phyloP scores from a whole-genome alignment of 2,888 invertebrate species.

The Taphrorychus bicolor region DNA sequence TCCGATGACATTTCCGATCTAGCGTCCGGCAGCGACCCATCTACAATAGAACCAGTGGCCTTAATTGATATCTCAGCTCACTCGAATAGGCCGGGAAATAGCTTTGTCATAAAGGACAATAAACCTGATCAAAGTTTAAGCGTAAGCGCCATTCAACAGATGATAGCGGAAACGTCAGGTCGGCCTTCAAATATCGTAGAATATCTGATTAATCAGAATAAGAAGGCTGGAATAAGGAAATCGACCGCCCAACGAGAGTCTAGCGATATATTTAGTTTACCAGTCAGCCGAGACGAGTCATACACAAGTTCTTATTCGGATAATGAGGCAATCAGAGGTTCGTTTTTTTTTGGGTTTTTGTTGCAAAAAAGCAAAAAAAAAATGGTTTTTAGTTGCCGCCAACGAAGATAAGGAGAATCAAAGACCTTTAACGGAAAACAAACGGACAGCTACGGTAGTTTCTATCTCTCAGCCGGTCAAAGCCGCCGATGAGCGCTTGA shows the following conservation, averaged over 20 bases:
- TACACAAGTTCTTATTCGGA: constrained; percentile 46
- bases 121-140: constrained; percentile 45
- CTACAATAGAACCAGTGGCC: constrained; percentile 48
- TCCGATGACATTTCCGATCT: constrained; percentile 56
- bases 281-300: constrained; percentile 45
- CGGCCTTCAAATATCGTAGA: constrained; percentile 42
- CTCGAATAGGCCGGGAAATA: constrained; percentile 2
- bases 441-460: too few species aligned
- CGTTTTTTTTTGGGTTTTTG: neutral
- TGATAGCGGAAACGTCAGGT: constrained; percentile 42
- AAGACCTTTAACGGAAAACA: neutral
- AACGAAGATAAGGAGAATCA: constrained; percentile 43
- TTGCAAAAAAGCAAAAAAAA: neutral
- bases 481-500: neutral
- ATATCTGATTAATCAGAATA: constrained; percentile 17
- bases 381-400: constrained; percentile 18
- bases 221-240: constrained; percentile 3
- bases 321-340: constrained; percentile 39
- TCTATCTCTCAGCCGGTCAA: too few species aligned
- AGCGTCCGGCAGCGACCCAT: constrained; percentile 37
- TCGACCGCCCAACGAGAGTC: neutral
- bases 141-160: constrained; percentile 43
- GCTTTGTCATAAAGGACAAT: constrained; percentile 1
- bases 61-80: constrained; percentile 45
- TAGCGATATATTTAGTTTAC: constrained; percentile 34